Evolutionary conservation across 2,113 vertebrate genomes (phyloP).

Genomic region (Machaerirhynchus nigripectus): DNA sequence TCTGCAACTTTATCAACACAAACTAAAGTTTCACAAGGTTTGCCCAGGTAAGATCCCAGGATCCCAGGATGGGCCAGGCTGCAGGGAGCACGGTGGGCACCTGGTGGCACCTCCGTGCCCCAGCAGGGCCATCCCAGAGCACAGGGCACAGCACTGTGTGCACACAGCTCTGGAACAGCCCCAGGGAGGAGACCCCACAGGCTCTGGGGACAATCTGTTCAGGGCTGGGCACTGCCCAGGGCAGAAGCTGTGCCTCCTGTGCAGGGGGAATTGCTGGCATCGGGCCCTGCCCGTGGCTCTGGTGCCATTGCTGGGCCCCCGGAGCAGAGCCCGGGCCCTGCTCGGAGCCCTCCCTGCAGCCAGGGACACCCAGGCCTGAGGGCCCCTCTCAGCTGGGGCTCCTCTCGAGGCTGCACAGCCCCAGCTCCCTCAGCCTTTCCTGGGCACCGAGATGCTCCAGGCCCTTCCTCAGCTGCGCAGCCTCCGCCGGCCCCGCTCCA

Average conservation of each 20-base stretch:
- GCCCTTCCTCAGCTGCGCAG: no score
- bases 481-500: no score
- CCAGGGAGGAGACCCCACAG: background rate
- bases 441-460: no score
- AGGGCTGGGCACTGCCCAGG: background rate
- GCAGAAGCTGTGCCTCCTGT: background rate
- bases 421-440: no score
- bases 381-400: background rate
- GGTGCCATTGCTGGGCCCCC: background rate
- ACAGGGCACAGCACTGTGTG: background rate
- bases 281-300: background rate
- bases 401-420: no score
- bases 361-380: background rate
- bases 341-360: background rate
- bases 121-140: background rate
- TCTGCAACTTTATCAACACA: background rate
- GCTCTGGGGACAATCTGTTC: background rate
- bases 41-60: background rate
- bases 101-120: background rate
- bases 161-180: background rate
- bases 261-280: background rate
- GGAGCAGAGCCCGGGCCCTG: background rate
- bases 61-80: fast-evolving
- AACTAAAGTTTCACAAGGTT: background rate
- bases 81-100: fast-evolving